These are phyloP conservation scores for Xenopus borealis DNA, from an alignment of 2,113 vertebrate species.

Conservation along the genomic window DNA sequence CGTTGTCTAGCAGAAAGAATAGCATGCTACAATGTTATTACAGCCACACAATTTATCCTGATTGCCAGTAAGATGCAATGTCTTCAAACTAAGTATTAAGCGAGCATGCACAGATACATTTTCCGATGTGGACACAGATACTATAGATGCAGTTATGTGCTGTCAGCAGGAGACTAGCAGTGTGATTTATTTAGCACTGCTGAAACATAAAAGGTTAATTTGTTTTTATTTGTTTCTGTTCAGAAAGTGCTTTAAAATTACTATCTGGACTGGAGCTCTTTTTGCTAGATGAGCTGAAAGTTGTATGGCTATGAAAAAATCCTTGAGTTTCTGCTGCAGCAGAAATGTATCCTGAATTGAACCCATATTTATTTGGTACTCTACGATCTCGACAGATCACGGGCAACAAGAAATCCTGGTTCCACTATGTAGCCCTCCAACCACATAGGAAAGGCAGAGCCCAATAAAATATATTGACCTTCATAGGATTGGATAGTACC, in stretches of 20 bases:
- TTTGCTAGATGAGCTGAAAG: not conserved
- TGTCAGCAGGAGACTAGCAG: not conserved
- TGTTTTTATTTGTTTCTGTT: slow-evolving; percentile 52
- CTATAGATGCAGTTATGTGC: not conserved
- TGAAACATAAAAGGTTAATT: slow-evolving; percentile 52
- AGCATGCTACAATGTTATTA: slow-evolving; percentile 49
- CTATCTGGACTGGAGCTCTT: slow-evolving; percentile 11
- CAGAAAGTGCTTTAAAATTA: slow-evolving; percentile 16
- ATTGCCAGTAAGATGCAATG: slow-evolving; percentile 47
- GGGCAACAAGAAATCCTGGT: too few relatives aligned
- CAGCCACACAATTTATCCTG: slow-evolving; percentile 50
- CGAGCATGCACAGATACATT: slow-evolving; percentile 34
- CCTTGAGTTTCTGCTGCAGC: not conserved
- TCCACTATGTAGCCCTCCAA: too few relatives aligned
- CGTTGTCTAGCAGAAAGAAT: slow-evolving; percentile 49
- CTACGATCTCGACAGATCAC: too few relatives aligned
- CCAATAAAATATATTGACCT: too few relatives aligned
- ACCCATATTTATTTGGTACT: not conserved
- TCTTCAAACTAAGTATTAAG: slow-evolving; percentile 35
- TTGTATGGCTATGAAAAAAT: not conserved
- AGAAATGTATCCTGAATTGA: too few relatives aligned
- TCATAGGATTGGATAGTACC: too few relatives aligned
- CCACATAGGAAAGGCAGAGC: too few relatives aligned
- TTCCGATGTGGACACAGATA: slow-evolving; percentile 24
- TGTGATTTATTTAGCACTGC: slow-evolving; percentile 47